Evolutionary conservation across 2,888 invertebrate genomes (phyloP).

Genomic region (Sclerodermus sp.): DNA sequence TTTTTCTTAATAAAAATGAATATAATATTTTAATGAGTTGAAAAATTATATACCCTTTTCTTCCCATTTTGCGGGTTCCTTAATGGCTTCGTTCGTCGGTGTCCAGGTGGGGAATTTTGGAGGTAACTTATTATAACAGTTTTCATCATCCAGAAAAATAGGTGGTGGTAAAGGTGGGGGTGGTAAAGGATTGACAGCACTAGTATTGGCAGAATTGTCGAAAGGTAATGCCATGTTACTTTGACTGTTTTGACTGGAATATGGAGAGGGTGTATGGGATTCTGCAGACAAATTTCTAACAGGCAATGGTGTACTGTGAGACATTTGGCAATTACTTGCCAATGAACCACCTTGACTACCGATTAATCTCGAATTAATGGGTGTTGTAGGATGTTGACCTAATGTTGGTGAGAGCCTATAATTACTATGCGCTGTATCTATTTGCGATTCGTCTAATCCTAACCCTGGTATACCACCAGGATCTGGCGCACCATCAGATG

Average conservation of each 20-base stretch:
- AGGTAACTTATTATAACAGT: slow-evolving; percentile 56
- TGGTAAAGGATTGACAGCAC: slow-evolving; percentile 46
- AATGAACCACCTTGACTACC: slow-evolving; percentile 26
- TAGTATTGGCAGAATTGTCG: slow-evolving; percentile 36
- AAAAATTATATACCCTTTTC: too few relatives aligned
- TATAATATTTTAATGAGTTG: slow-evolving; percentile 4
- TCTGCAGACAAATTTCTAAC: slow-evolving; percentile 44
- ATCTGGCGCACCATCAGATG: slow-evolving; percentile 47
- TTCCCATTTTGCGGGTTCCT: slow-evolving; percentile 49
- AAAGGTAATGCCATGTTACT: slow-evolving; percentile 43
- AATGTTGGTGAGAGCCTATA: slow-evolving; percentile 60
- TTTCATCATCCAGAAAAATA: slow-evolving; percentile 53
- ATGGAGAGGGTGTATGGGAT: slow-evolving; percentile 51
- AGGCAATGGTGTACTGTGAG: slow-evolving; percentile 49
- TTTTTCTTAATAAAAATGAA: neutral
- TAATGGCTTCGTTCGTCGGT: slow-evolving; percentile 44
- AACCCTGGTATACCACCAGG: slow-evolving; percentile 49
- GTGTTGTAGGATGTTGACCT: slow-evolving; percentile 46
- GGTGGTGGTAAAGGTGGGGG: slow-evolving; percentile 56
- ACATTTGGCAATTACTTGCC: slow-evolving; percentile 40
- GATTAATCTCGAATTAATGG: slow-evolving; percentile 38
- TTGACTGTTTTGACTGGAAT: slow-evolving; percentile 53
- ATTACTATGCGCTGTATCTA: slow-evolving; percentile 41
- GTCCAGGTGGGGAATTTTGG: slow-evolving; percentile 59
- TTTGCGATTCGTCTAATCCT: slow-evolving; percentile 44